Conservation (phyloP, 92 coral and sea anemone genomes). For the Plumapathes pennacea region DNA sequence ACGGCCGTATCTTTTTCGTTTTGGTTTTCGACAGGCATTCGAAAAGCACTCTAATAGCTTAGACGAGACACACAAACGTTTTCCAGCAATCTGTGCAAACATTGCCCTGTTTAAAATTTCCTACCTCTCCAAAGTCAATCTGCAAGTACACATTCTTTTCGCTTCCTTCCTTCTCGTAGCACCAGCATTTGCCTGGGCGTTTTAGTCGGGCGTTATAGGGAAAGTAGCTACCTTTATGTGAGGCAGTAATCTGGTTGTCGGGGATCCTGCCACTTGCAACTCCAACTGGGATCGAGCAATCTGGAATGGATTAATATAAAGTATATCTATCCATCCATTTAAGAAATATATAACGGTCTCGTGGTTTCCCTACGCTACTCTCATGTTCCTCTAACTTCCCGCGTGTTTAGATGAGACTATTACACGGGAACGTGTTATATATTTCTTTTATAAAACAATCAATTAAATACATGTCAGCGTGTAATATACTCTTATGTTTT, state of each 20-base stretch:
- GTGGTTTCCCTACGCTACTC: no score
- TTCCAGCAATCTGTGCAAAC: not conserved
- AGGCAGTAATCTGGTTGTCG: constrained; percentile 27
- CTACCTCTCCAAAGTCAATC: constrained; percentile 18
- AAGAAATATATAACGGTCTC: no score
- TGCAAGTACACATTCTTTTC: constrained; percentile 14
- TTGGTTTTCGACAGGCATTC: not conserved
- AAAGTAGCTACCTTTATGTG: not conserved
- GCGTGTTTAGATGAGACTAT: no score
- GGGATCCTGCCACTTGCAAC: constrained; percentile 24
- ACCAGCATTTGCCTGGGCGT: constrained; percentile 3
- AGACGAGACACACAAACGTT: not conserved
- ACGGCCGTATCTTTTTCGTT: no score
- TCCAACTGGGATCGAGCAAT: constrained; percentile 27
- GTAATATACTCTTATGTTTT: no score
- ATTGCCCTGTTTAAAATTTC: not conserved
- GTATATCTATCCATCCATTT: no score
- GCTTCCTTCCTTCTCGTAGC: no score
- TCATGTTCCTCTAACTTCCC: no score
- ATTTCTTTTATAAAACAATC: no score
- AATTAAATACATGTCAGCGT: no score
- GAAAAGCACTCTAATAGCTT: not conserved
- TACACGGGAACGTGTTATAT: no score
- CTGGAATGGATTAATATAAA: no score
- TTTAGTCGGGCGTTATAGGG: constrained; percentile 17